Evolutionary conservation across 1,140 invertebrate species (phyloP), one percentile per base, ranked within the genome.

Genomic region (Drosophila orena): DNA sequence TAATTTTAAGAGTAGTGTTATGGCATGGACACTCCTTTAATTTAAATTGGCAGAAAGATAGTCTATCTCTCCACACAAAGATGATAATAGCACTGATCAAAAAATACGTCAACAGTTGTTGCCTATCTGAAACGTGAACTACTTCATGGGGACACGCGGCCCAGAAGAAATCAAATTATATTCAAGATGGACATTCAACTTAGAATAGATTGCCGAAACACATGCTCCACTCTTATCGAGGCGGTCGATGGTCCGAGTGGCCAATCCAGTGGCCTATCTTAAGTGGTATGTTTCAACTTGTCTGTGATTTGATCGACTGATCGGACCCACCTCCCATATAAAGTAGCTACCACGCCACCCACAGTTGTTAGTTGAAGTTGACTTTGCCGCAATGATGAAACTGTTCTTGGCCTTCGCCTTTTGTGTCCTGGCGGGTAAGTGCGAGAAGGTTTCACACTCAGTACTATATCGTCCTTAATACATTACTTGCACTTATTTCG

Each of bases 381-480:
- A 61, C 52, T 46, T 69, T 60, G 46, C 49, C 40, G 58, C 44
- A 61, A 49, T 47, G 35, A 88, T 88, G 83, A 88, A 79, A 88
- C 71, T 88, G 66, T 59, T 88, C 34, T 66, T 88, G 71, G 55
- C 61, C 12, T 42, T 88, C 24, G 61, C 73, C 47, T 49, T 79
- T 24, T 88, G 85, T 59, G 49, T 78, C 6, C 11, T 89, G 46
- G 85, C 80, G 40, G 84, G 85, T 85, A 68, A 89, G 66, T 60
- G 11, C 17, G n/a, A 38, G 12, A 12, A 10, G 20, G 24, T 15
- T 3, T 8, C 6, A 27, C 35, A 37, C 4, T 24, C 4, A 24
- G 24, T 24, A 24, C 24, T 4, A 14, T 38, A 38, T 38, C 12
- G 10, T 38, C 14, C 37, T 38, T 14, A 38, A 14, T 38, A 4